Percentiles rank a stretch among this genome's conserved stretches.
Conservation (phyloP, 1,140 invertebrate species). For the Leptopilina clavipes region DNA sequence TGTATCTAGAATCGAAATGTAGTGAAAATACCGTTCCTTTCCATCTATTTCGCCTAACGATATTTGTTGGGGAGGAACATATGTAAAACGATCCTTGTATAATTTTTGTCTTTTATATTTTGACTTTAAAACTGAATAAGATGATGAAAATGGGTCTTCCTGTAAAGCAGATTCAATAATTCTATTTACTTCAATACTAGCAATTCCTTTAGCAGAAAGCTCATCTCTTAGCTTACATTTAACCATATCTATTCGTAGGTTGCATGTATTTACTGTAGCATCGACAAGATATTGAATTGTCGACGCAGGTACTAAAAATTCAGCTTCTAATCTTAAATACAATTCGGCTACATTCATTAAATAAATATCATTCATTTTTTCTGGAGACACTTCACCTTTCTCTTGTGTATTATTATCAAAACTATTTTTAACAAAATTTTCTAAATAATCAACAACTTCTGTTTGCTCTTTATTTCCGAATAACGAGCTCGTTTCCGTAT, state of each 20-base stretch:
- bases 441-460: neutral
- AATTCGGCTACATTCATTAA: neutral
- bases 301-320: neutral
- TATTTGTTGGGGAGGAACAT: conserved; percentile 38
- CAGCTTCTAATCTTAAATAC: neutral
- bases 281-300: neutral
- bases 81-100: conserved; percentile 51
- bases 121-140: no score
- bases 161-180: no score
- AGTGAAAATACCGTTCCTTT: conserved; percentile 51
- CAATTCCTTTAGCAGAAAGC: no score
- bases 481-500: no score
- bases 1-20: conserved; percentile 46
- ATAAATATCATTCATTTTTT: neutral
- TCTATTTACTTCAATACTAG: no score
- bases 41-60: conserved; percentile 10
- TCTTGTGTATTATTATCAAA: neutral
- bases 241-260: neutral
- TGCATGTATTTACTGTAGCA: neutral
- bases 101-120: conserved; percentile 44
- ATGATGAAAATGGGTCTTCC: no score
- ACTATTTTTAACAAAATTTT: no score
- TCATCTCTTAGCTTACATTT: neutral
- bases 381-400: no score
- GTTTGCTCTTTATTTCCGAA: neutral